These are phyloP conservation scores for Phyllotreta cruciferae DNA, from an alignment of 2,888 invertebrate species.

Conservation along the genomic window DNA sequence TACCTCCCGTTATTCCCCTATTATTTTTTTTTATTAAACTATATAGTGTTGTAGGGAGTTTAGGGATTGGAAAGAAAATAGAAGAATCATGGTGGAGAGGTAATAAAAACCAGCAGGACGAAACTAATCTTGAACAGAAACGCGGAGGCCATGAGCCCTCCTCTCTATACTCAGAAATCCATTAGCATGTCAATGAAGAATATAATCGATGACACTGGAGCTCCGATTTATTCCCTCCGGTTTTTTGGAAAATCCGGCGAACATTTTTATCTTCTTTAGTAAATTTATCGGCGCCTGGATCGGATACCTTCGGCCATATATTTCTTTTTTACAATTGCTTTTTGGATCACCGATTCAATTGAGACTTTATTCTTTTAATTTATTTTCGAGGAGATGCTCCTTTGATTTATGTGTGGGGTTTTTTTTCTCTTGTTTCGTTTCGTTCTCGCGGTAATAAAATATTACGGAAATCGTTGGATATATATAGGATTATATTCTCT, in stretches of 20 bases:
- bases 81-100: too few relatives aligned
- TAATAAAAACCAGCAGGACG: too few relatives aligned
- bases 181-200: slow-evolving; percentile 51
- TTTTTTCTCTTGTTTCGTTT: slow-evolving; percentile 15
- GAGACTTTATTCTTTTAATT: slow-evolving; percentile 37
- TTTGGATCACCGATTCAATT: slow-evolving; percentile 43
- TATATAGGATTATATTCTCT: too few relatives aligned
- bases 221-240: slow-evolving; percentile 52
- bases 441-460: slow-evolving; percentile 23
- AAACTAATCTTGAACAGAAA: too few relatives aligned
- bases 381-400: slow-evolving; percentile 30
- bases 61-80: too few relatives aligned
- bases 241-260: slow-evolving; percentile 44
- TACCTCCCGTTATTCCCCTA: too few relatives aligned
- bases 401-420: slow-evolving; percentile 20
- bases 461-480: background rate
- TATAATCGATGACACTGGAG: slow-evolving; percentile 54
- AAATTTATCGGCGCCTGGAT: slow-evolving; percentile 54
- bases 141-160: too few relatives aligned
- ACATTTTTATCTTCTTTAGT: slow-evolving; percentile 53
- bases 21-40: too few relatives aligned
- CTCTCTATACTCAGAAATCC: slow-evolving; percentile 29
- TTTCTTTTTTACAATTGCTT: slow-evolving; percentile 54
- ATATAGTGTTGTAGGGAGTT: too few relatives aligned
- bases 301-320: slow-evolving; percentile 52